Conservation (phyloP, 2,797 vertebrate species). For the Aythya fuligula region DNA sequence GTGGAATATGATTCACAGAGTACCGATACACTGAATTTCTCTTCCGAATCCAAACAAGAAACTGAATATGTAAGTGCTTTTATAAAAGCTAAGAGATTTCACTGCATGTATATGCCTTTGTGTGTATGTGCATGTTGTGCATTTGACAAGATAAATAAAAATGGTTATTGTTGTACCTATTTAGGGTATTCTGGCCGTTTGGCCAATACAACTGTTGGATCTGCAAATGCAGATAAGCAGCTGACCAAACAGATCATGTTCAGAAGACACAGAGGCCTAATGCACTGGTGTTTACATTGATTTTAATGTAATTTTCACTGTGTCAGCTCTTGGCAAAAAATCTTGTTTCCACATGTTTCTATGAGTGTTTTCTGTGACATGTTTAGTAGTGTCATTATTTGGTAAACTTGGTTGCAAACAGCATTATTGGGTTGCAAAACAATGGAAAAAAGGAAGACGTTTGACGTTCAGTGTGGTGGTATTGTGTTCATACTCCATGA, state of each 20-base stretch:
- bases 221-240: neutral
- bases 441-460: neutral
- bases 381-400: neutral
- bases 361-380: neutral
- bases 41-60: constrained; percentile 89
- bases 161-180: neutral
- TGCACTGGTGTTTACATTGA: accelerated
- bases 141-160: neutral
- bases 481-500: neutral
- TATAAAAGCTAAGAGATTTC: neutral
- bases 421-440: neutral
- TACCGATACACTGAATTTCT: constrained; percentile 90
- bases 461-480: neutral
- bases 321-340: neutral
- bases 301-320: neutral
- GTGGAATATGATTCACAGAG: constrained; percentile 86
- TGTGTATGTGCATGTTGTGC: neutral
- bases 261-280: neutral
- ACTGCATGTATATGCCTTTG: accelerated
- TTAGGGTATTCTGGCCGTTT: neutral
- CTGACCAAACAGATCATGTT: neutral
- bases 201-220: neutral
- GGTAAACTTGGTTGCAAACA: neutral
- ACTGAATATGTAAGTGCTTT: constrained; percentile 89
- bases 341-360: neutral